Evolutionary conservation across 2,113 vertebrate species (phyloP).

Genomic region (Vanacampus margaritifer): DNA sequence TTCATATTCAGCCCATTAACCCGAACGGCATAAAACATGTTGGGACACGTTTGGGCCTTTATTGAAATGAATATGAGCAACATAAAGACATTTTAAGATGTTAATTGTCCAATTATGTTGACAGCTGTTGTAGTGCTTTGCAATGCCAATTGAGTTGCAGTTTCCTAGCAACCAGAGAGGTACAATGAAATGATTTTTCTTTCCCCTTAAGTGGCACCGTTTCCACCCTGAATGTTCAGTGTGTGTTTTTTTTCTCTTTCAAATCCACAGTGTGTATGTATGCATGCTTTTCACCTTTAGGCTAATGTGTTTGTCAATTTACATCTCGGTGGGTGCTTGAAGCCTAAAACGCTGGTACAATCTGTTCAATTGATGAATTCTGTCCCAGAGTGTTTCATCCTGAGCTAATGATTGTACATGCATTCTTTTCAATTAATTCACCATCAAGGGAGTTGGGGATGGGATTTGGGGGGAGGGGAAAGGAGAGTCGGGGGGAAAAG

Average conservation of each 20-base stretch:
- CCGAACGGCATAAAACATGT: conserved; percentile 61
- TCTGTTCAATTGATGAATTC: conserved; percentile 58
- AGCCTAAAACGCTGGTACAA: conserved; percentile 26
- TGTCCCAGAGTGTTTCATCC: conserved; percentile 42
- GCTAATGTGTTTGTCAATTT: conserved; percentile 5
- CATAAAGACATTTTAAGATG: conserved; percentile 73
- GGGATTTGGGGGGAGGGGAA: conserved; percentile 37
- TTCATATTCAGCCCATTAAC: conserved; percentile 67
- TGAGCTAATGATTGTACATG: conserved; percentile 64
- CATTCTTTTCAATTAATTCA: conserved; percentile 69
- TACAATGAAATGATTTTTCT: conserved; percentile 68
- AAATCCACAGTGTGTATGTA: not conserved
- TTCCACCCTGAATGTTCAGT: conserved; percentile 31
- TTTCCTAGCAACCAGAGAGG: conserved; percentile 78
- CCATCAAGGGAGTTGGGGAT: conserved; percentile 54
- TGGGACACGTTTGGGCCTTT: conserved; percentile 56
- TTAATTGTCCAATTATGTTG: conserved; percentile 76
- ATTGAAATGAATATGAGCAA: conserved; percentile 67
- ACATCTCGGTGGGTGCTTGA: not conserved
- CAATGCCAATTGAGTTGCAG: conserved; percentile 71
- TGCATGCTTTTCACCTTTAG: conserved; percentile 11
- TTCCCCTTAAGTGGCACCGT: conserved; percentile 52
- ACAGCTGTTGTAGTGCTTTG: conserved; percentile 73
- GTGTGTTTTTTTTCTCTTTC: conserved; percentile 15
- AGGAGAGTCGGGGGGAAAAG: conserved; percentile 42